Evolutionary conservation across 2,113 vertebrate species (phyloP).

Genomic region (Pomatostomus ruficeps): DNA sequence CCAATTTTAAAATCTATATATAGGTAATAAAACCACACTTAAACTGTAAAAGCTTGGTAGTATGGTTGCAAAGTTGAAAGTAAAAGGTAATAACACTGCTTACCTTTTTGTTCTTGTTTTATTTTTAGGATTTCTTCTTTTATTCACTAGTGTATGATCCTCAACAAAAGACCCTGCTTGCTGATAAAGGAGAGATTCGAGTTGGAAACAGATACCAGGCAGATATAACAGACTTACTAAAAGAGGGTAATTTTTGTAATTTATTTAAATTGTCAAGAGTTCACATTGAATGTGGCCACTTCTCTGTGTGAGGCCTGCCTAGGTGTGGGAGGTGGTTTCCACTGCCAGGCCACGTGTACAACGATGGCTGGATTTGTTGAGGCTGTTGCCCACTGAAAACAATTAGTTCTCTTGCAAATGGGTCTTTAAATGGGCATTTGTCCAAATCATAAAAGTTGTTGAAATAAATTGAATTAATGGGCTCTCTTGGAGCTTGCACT

Average conservation of each 20-base stretch:
- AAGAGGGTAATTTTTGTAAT: constrained; percentile 79
- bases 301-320: background rate
- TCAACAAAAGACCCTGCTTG: constrained; percentile 94
- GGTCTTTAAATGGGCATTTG: background rate
- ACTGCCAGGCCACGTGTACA: background rate
- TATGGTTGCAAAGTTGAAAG: background rate
- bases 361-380: background rate
- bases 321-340: background rate
- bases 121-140: constrained; percentile 93
- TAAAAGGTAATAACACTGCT: background rate
- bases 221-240: constrained; percentile 91
- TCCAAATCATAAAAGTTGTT: constrained; percentile 44
- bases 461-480: constrained; percentile 51
- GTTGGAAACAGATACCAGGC: constrained; percentile 97
- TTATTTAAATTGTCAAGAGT: background rate
- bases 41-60: background rate
- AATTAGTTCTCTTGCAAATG: background rate
- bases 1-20: background rate
- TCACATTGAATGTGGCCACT: background rate
- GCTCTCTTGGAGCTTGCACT: background rate
- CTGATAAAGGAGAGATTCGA: constrained; percentile 97
- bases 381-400: background rate
- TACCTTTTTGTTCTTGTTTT: constrained; percentile 4
- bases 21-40: background rate
- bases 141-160: constrained; percentile 98